Evolutionary conservation across 1,140 invertebrate species (phyloP), one percentile per base, ranked within the genome.

Genomic region (Trissolcus basalis): DNA sequence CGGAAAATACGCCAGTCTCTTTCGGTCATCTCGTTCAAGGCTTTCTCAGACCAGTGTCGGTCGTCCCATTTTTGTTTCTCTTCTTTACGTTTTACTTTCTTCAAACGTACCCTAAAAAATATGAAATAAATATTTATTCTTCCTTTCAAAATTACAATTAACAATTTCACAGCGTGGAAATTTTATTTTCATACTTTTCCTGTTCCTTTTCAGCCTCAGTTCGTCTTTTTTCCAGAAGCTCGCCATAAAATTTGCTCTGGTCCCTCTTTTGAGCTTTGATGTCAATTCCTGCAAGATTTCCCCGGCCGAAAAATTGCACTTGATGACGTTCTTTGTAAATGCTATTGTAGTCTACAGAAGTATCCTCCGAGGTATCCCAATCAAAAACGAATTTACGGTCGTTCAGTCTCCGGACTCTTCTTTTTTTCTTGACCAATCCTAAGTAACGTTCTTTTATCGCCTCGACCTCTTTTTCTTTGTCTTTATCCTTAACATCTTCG

Each of bases 351-450:
- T 99, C 98, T 70, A 95, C 93, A 12, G 96, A 97, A 0, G 98
- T 99, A 81, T 99, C 98, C 87, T 99, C 98, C 0, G 94, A 94
- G 3, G 97, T 97, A 90, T 99, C 98, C 98, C 98, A 99, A 89
- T 99, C 98, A 89, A 99, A 99, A 0, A 99, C 98, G 91, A 99
- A 99, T 89, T 99, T 99, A 4, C 98, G 90, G 83, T 99, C 98
- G 89, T 99, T 99, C 3, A 99, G 88, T 70, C 97, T 90, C 33
- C 98, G 89, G 0, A 98, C 95, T 43, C 96, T 90, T 5, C 97
- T 91, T 82, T 98, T 98, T 83, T 97, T 98, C 82, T 99, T 99
- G 0, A 97, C 89, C 12, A 97, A 91, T 7, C 97, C 96, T n/a
- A 99, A 90, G 87, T 98, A 99, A 7, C 97, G 90, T 85, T 98